Base-by-base conservation (phyloP, 2,888 invertebrate species). In the Euproctis similis region DNA sequence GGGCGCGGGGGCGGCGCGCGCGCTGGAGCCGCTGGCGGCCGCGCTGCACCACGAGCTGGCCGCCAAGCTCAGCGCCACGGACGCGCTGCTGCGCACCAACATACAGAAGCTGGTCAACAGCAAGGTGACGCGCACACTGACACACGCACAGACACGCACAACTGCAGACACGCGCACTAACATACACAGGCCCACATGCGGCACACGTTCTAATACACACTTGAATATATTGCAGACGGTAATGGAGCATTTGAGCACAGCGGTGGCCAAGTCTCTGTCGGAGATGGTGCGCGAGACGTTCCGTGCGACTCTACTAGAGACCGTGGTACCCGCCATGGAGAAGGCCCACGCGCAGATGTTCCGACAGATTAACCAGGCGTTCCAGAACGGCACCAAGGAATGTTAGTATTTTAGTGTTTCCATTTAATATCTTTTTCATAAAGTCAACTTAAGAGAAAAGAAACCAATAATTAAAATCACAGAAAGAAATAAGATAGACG, bases 321-420 rank as follows among this genome's bases (percentile, higher is more conserved):
- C 90, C 41, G 85, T 96, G 24, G 85, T 96, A 55, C 97, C 97
- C 2, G 89, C 91, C 16, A 93, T 96, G 86, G 96, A 97, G 68
- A 91, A 91, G 63, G 90, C 94, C 30, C 93, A 93, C 50, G 90
- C 91, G 55, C 90, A 90, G 59, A 92, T 98, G 87, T 96, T 97
- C 65, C 87, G 90, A 24, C 97, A 98, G 74, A 87, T 98, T 31
- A 95, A 96, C 65, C 92, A 93, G 27, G 89, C 92, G 9, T 98
- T 97, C 76, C 89, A 92, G 28, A 88, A 87, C 42, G 98, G 98
- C 29, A 94, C 96, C 4, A 92, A 91, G 64, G 96, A 97, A 76
- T 96, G 96, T 96, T 78, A 89, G 90, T 73, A 34, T 8, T 8
- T 11, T 16, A n/a, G n/a, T n/a, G n/a, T n/a, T n/a, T n/a, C n/a